Evolutionary conservation across 2,797 vertebrate genomes (phyloP).

Genomic region (Distichodus sexfasciatus): DNA sequence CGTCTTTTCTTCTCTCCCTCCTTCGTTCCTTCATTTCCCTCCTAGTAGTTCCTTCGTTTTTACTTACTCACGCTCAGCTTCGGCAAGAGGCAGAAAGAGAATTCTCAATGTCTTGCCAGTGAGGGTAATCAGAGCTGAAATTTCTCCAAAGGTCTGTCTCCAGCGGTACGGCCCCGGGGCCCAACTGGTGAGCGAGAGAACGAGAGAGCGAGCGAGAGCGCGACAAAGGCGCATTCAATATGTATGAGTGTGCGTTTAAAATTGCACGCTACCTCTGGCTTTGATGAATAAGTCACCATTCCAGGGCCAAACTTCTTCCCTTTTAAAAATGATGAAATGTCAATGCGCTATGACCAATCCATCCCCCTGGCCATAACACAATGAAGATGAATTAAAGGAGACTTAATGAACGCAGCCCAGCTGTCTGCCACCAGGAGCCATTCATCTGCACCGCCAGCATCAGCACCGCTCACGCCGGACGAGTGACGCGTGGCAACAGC

Average conservation of each 20-base stretch:
- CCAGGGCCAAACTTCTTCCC: constrained; percentile 2
- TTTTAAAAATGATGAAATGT: constrained; percentile 45
- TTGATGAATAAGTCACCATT: constrained; percentile 37
- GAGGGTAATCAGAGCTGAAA: constrained; percentile 26
- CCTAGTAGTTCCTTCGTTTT: background rate
- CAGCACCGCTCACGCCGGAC: too few species aligned
- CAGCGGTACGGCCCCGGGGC: background rate
- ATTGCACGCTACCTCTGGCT: constrained; percentile 16
- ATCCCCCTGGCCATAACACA: constrained; percentile 34
- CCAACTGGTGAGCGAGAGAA: constrained; percentile 24
- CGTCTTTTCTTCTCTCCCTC: background rate
- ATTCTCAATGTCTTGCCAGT: constrained; percentile 11
- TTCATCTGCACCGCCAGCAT: constrained; percentile 29
- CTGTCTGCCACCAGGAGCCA: constrained; percentile 35
- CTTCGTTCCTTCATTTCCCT: too few species aligned
- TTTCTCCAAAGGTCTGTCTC: constrained; percentile 30
- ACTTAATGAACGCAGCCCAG: constrained; percentile 35
- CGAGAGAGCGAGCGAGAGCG: too few species aligned
- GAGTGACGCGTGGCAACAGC: background rate
- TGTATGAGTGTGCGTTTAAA: constrained; percentile 34
- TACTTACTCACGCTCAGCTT: background rate
- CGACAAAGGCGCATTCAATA: constrained; percentile 29
- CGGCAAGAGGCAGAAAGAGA: constrained; percentile 9
- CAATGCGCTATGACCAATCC: constrained; percentile 31
- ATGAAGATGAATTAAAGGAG: constrained; percentile 39